These are phyloP conservation scores for Thinocorus orbignyianus DNA, from an alignment of 2,113 vertebrate species.

Conservation along the genomic window DNA sequence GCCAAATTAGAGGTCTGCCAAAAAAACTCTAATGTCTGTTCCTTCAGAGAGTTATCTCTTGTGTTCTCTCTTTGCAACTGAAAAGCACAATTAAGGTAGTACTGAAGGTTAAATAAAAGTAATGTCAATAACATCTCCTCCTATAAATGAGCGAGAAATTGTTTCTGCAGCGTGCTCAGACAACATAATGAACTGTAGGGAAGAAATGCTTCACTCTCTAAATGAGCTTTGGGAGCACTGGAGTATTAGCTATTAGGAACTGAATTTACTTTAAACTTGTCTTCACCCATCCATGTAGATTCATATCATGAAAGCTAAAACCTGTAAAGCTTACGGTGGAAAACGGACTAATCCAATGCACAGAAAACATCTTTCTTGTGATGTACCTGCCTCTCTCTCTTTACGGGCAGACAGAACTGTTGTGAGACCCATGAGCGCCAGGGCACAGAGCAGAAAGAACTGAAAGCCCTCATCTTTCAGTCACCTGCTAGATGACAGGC, in stretches of 20 bases:
- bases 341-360: not conserved
- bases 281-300: not conserved
- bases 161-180: not conserved
- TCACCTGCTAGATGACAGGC: not conserved
- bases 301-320: not conserved
- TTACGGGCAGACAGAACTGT: not conserved
- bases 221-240: constrained; percentile 4
- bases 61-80: not conserved
- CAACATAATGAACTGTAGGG: not conserved
- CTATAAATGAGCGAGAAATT: not conserved
- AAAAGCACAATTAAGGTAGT: not conserved
- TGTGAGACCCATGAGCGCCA: not conserved
- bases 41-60: not conserved
- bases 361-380: not conserved
- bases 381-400: not conserved
- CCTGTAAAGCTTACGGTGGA: not conserved
- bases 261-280: not conserved
- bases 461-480: not conserved
- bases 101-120: constrained; percentile 29
- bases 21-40: not conserved
- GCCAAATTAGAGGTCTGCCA: not conserved
- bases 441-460: not conserved
- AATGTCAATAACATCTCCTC: not conserved
- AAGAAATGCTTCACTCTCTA: not conserved
- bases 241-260: not conserved